Base-by-base conservation (phyloP, 2,888 invertebrate species). In the Drepanosiphum platanoidis region DNA sequence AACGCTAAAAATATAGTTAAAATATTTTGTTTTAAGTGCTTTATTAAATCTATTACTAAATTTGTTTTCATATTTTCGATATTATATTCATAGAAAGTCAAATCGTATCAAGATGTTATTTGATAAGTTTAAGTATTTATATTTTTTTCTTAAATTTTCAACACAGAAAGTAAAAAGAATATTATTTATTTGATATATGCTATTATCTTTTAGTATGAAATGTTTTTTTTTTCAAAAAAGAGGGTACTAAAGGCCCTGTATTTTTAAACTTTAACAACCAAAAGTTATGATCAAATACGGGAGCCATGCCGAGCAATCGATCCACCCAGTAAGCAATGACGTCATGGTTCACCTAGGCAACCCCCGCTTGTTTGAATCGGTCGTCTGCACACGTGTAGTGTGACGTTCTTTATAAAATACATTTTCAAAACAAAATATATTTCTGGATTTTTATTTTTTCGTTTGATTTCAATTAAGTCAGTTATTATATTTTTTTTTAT, bases 311-410 rank as follows among this genome's bases (percentile, higher is more conserved):
- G 84, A 46, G 68, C 58, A 52, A 82, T 84, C 84, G 84, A 84
- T 84, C 84, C 84, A 34, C 27, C n/a, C 66, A 46, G 74, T 22
- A 36, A 42, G 84, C n/a, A 77, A 39, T 84, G 84, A 84, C 84
- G 84, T 84, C 84, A 84, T 30, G n/a, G 75, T 84, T 84, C 84
- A 84, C 84, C 84, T 84, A 84, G 84, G 84, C 84, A 84, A 84
- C 84, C 84, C 82, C 84, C 39, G 75, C 30, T 70, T 58, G 64
- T 30, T 84, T 42, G 58, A 84, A 75, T 58, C 77, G 84, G 74
- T 34, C 52, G 36, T 30, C 39, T 8, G 52, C 68, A 83, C 61
- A 36, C 68, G 74, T 46, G 68, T n/a, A 32, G 27, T 13, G 27
- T 22, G 58, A 39, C 72, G 64, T 64, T n/a, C 42, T 46, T 68